These are phyloP conservation scores for Eulemur coronatus DNA, from an alignment of 2,797 vertebrate genomes.

Conservation along the genomic window DNA sequence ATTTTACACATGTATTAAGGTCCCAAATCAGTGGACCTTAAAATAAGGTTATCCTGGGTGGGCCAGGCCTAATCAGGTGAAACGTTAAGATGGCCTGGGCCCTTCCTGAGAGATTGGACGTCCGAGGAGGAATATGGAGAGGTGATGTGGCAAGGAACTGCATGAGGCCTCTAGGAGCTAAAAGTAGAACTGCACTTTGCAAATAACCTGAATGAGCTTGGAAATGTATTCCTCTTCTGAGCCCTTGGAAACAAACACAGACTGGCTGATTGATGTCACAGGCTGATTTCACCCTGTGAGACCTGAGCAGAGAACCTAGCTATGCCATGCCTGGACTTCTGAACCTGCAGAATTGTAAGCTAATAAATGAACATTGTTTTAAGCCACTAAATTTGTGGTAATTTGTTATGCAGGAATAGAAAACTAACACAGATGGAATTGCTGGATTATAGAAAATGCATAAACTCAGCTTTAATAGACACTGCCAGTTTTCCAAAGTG, in stretches of 20 bases:
- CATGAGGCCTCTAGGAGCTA: not conserved
- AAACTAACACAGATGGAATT: conserved; percentile 12
- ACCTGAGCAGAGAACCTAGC: not conserved
- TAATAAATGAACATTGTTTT: not conserved
- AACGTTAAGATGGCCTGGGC: not conserved
- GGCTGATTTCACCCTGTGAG: not conserved
- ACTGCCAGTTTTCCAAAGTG: not conserved
- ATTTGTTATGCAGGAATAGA: conserved; percentile 6
- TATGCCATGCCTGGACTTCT: not conserved
- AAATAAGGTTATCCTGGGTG: not conserved
- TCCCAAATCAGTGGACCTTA: not conserved
- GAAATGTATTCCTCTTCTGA: conserved; percentile 1
- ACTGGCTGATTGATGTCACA: not conserved
- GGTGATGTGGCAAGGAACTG: not conserved
- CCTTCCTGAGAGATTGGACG: not conserved
- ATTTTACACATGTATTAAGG: not conserved
- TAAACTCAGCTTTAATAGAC: not conserved
- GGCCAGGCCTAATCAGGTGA: not conserved
- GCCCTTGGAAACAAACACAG: not conserved
- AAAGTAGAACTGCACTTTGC: not conserved
- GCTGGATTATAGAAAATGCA: conserved; percentile 15
- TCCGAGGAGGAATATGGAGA: not conserved
- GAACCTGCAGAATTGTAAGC: not conserved
- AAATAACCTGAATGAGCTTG: not conserved
- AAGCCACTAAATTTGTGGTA: not conserved